Conservation (phyloP, 2,797 vertebrate species). For the Prunella strophiata region DNA sequence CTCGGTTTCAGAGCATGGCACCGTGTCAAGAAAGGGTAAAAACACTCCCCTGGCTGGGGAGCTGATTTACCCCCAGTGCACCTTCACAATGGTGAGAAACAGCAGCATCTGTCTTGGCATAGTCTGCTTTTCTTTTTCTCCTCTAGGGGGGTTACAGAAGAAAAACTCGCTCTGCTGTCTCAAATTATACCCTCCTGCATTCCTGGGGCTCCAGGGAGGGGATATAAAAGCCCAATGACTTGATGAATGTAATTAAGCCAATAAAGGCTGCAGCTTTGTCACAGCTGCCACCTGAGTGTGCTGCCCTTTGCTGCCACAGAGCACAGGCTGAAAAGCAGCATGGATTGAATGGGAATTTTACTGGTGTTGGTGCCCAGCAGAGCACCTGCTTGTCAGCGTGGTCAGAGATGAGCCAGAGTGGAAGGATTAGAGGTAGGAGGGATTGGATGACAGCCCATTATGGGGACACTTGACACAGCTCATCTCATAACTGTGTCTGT, state of each 20-base stretch:
- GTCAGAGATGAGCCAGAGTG: not conserved
- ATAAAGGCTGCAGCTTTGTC: conserved; percentile 22
- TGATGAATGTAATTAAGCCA: conserved; percentile 34
- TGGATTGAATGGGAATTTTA: not conserved
- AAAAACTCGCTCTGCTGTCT: not conserved
- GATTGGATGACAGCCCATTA: conserved; percentile 22
- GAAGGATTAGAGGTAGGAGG: not conserved
- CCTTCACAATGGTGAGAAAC: not conserved
- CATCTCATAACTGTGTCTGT: not conserved
- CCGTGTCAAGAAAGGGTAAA: fast-evolving
- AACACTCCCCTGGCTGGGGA: not conserved
- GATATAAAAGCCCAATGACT: not conserved
- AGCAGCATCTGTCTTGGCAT: not conserved
- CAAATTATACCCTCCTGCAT: not conserved
- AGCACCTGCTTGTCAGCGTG: not conserved
- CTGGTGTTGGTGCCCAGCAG: not conserved
- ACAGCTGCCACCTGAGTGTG: not conserved
- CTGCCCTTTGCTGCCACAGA: not conserved
- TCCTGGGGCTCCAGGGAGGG: not conserved
- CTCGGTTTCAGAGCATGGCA: not conserved
- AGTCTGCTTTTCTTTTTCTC: not conserved
- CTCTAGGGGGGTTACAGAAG: not conserved
- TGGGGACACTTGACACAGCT: conserved; percentile 26
- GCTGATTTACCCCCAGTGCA: not conserved
- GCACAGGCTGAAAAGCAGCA: not conserved